phyloP scores from a whole-genome alignment of 2,888 invertebrate genomes.

The Diplolepis rosae region DNA sequence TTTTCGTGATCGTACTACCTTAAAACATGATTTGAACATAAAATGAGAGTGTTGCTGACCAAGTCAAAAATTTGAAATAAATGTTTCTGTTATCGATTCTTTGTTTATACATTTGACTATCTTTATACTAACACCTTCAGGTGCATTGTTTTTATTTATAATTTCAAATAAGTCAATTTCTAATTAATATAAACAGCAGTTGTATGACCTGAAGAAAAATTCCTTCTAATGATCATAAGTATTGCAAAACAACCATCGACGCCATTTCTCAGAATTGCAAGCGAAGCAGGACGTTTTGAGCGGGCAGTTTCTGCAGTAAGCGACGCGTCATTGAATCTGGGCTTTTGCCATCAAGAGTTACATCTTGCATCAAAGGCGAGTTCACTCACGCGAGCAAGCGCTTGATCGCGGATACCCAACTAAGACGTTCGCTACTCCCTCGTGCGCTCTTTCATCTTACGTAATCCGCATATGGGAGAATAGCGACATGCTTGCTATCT shows the following conservation, averaged over 20 bases:
- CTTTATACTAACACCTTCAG: too few species aligned
- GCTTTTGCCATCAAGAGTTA: slow-evolving; percentile 32
- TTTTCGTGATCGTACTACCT: too few species aligned
- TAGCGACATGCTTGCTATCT: slow-evolving; percentile 43
- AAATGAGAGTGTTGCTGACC: too few species aligned
- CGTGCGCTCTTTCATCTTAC: slow-evolving; percentile 43
- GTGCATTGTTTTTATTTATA: background rate
- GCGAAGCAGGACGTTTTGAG: background rate
- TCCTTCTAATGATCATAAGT: background rate
- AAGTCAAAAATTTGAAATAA: too few species aligned
- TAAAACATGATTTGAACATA: too few species aligned
- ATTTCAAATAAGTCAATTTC: background rate
- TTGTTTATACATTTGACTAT: too few species aligned
- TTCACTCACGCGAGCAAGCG: background rate
- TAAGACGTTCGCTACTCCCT: slow-evolving; percentile 45
- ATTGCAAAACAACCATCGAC: background rate
- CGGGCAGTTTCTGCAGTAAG: background rate
- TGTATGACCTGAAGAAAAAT: background rate
- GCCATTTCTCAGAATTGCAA: background rate
- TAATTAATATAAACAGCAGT: background rate
- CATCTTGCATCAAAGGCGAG: slow-evolving; percentile 26
- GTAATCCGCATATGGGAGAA: slow-evolving; percentile 38
- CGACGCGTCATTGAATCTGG: slow-evolving; percentile 24
- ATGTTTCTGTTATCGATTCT: too few species aligned
- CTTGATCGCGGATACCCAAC: slow-evolving; percentile 37